These are phyloP conservation scores for Phenganax marumi DNA, from an alignment of 92 coral and sea anemone species.

Conservation along the genomic window DNA sequence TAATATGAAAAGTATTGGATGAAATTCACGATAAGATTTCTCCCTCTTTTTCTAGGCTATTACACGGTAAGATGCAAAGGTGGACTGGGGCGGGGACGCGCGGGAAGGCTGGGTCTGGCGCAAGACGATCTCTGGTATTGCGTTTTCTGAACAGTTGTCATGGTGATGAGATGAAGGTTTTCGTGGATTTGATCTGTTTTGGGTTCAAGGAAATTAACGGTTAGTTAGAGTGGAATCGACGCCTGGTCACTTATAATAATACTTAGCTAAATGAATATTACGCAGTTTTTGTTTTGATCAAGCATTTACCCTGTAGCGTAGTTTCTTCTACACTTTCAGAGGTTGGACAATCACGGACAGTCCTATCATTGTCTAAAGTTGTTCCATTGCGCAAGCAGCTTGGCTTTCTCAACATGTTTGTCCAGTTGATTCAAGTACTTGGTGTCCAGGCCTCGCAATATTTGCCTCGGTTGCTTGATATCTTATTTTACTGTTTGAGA, in stretches of 20 bases:
- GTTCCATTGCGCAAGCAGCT: constrained; percentile 90
- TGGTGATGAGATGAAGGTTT: constrained; percentile 71
- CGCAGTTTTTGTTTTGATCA: too few relatives aligned
- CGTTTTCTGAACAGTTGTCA: constrained; percentile 86
- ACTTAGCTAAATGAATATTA: too few relatives aligned
- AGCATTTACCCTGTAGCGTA: too few relatives aligned
- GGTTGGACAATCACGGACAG: constrained; percentile 24
- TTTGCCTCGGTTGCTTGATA: constrained; percentile 71
- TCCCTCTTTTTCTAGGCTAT: constrained; percentile 49
- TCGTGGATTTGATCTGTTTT: constrained; percentile 79
- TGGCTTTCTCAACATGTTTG: constrained; percentile 85
- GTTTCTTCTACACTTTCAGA: background rate
- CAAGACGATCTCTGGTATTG: constrained; percentile 70
- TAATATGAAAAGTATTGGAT: background rate
- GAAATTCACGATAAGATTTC: background rate
- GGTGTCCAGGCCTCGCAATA: constrained; percentile 59
- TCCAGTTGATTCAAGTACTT: constrained; percentile 66
- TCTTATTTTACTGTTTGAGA: constrained; percentile 70
- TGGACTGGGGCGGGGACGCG: constrained; percentile 92
- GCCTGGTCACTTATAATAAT: too few relatives aligned
- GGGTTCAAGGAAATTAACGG: constrained; percentile 81
- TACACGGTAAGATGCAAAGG: constrained; percentile 92
- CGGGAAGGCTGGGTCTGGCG: constrained; percentile 78
- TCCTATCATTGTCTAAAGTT: constrained; percentile 51
- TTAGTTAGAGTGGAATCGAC: constrained; percentile 13